Percentiles rank a stretch among this genome's conserved stretches.
phyloP scores from a whole-genome alignment of 2,797 vertebrate genomes.

The Geotria australis region DNA sequence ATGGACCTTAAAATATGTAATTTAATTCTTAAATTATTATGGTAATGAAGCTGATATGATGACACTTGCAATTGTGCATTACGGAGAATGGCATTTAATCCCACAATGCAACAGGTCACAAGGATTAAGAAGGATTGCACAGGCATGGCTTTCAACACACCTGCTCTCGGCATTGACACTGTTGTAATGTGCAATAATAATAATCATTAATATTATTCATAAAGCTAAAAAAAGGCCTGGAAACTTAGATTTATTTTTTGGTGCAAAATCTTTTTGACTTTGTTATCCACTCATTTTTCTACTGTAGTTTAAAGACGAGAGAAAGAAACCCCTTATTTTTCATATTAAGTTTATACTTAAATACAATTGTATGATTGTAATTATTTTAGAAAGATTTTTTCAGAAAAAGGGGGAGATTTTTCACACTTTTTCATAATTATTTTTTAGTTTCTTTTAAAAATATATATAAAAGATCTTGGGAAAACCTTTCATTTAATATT shows the following conservation, averaged over 20 bases:
- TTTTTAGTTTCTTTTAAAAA: neutral
- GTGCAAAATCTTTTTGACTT: neutral
- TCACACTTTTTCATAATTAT: neutral
- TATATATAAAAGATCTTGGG: neutral
- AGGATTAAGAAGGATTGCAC: neutral
- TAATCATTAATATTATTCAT: neutral
- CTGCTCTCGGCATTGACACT: neutral
- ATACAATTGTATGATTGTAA: neutral
- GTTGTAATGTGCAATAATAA: neutral
- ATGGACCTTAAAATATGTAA: too few relatives aligned
- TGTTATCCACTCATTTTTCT: neutral
- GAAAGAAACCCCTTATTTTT: neutral
- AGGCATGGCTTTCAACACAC: neutral
- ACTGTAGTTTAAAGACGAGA: neutral
- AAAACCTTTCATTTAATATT: neutral
- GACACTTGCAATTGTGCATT: too few relatives aligned
- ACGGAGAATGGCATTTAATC: neutral
- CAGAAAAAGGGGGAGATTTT: neutral
- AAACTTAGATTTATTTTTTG: neutral
- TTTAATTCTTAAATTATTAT: too few relatives aligned
- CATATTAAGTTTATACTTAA: neutral
- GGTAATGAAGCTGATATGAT: too few relatives aligned
- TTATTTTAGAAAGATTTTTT: neutral
- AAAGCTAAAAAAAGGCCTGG: neutral
- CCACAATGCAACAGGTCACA: neutral